Evolutionary conservation across 2,113 vertebrate species (phyloP).

Genomic region (Oreochromis niloticus): DNA sequence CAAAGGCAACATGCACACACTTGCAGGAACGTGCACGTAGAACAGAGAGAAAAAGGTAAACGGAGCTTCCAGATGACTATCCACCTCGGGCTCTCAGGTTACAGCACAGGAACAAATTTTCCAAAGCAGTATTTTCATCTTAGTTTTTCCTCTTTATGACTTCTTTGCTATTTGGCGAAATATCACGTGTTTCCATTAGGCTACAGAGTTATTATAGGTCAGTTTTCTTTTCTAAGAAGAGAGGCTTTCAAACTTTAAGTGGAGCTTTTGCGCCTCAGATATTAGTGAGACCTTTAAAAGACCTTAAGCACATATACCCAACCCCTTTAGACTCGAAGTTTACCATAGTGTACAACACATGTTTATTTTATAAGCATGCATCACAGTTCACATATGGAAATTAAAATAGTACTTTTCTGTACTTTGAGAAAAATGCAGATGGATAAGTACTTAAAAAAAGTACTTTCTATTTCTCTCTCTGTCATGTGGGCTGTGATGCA

Average conservation of each 20-base stretch:
- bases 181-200: constrained; percentile 29
- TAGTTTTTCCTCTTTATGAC: constrained; percentile 28
- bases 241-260: neutral
- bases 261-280: neutral
- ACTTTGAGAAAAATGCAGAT: neutral
- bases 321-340: neutral
- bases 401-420: neutral
- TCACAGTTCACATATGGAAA: neutral
- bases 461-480: neutral
- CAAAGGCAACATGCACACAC: neutral
- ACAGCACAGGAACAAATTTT: constrained; percentile 56
- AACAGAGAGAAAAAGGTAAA: constrained; percentile 43
- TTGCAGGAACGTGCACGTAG: neutral
- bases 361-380: neutral
- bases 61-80: constrained; percentile 61
- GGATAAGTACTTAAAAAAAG: neutral
- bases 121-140: constrained; percentile 56
- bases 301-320: neutral
- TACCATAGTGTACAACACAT: neutral
- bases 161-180: constrained; percentile 5
- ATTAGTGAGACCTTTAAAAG: neutral
- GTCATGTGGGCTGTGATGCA: neutral
- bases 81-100: constrained; percentile 41
- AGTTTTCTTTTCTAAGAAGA: neutral
- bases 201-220: neutral